Percentiles rank a stretch among this genome's conserved stretches.
Conservation (phyloP, 2,113 vertebrate species). For the Laticauda colubrina region DNA sequence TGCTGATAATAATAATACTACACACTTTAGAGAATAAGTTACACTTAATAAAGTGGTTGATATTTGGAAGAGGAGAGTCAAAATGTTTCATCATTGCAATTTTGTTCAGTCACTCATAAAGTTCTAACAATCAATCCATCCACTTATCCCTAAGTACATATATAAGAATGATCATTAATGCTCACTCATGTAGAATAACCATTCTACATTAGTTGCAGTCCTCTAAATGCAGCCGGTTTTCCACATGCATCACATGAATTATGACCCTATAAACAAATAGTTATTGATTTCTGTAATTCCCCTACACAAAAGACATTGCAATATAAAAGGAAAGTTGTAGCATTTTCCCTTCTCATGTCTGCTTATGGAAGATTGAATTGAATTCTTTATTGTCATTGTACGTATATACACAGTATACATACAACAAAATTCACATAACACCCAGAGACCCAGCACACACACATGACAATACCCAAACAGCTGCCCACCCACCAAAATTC, state of each 20-base stretch:
- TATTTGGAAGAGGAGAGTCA: neutral
- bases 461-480: too few relatives aligned
- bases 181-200: conserved; percentile 54
- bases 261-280: conserved; percentile 58
- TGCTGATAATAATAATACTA: neutral
- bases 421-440: too few relatives aligned
- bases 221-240: conserved; percentile 60
- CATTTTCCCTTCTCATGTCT: neutral
- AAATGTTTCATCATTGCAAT: rapidly evolving
- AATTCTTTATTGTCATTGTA: too few relatives aligned
- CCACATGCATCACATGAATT: conserved; percentile 59
- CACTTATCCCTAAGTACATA: neutral
- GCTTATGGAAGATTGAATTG: neutral
- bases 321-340: neutral
- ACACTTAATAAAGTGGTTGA: neutral
- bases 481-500: too few relatives aligned
- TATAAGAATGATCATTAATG: conserved; percentile 53
- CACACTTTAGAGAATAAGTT: neutral
- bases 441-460: too few relatives aligned
- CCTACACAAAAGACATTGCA: conserved; percentile 30
- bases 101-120: neutral
- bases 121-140: neutral
- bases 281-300: conserved; percentile 19
- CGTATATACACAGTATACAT: too few relatives aligned
- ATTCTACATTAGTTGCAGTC: conserved; percentile 62